Percentiles rank a stretch among this genome's conserved stretches.
Conservation (phyloP, 2,113 vertebrate genomes). For the Saiga tatarica region DNA sequence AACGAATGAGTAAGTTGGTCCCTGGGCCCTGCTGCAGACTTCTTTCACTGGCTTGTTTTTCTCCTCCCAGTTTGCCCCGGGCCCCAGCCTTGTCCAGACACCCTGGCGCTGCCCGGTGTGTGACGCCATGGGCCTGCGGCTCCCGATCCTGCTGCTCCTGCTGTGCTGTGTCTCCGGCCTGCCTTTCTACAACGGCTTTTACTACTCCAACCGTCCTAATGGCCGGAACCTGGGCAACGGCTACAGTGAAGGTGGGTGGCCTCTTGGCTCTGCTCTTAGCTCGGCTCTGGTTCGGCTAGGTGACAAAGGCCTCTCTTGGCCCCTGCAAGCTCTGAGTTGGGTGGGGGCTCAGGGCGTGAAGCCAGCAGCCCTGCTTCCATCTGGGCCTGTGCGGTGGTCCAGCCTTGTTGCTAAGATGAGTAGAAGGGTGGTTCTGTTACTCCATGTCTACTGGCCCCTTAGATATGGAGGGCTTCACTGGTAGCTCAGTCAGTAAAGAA, state of each 20-base stretch:
- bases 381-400: background rate
- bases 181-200: conserved; percentile 90
- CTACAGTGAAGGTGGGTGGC: conserved; percentile 66
- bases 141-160: conserved; percentile 76
- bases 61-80: background rate
- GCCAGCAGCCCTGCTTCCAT: background rate
- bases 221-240: conserved; percentile 51
- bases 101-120: rapidly evolving
- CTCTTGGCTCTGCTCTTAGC: too few species aligned
- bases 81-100: background rate
- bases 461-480: background rate
- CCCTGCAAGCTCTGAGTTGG: background rate
- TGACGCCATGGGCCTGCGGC: conserved; percentile 68
- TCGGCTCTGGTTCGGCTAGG: background rate
- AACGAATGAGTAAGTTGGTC: background rate
- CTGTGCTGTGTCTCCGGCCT: conserved; percentile 52
- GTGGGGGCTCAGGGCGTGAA: background rate
- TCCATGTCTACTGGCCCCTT: background rate
- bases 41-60: background rate
- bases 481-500: background rate
- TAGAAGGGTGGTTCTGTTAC: background rate
- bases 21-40: rapidly evolving
- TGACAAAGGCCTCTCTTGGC: background rate
- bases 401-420: background rate
- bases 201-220: conserved; percentile 86